A percentile compares a stretch with the other conserved stretches of the same genome.
Conservation (phyloP, 2,113 vertebrate species). For the Apaloderma vittatum region DNA sequence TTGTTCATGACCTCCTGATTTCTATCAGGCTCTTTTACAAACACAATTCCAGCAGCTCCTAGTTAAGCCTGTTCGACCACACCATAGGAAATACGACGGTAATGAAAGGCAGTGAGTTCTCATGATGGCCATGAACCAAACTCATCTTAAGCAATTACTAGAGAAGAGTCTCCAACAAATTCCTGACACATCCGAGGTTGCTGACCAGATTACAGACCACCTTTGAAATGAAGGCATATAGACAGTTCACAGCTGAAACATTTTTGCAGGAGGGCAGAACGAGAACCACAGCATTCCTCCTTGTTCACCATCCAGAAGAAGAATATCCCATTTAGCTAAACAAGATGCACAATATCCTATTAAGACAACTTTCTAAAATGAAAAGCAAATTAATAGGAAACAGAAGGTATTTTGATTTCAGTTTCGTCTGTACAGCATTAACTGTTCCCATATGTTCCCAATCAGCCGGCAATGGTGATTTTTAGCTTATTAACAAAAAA, state of each 20-base stretch:
- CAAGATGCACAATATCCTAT: background rate
- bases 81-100: background rate
- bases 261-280: background rate
- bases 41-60: background rate
- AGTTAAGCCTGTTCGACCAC: background rate
- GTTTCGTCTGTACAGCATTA: background rate
- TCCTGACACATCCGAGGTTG: background rate
- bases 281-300: background rate
- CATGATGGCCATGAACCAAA: background rate
- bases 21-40: constrained; percentile 5
- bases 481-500: constrained; percentile 5
- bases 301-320: background rate
- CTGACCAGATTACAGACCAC: background rate
- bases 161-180: background rate
- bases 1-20: background rate
- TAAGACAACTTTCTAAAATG: constrained; percentile 50
- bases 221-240: background rate
- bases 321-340: background rate
- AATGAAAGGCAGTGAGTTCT: background rate
- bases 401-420: constrained; percentile 35
- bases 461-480: background rate
- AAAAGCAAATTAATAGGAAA: constrained; percentile 41
- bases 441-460: background rate
- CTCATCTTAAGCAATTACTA: background rate
- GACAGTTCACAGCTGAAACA: background rate